Conservation (phyloP, 1,140 invertebrate species). For the Akabosia matsudoensis region DNA sequence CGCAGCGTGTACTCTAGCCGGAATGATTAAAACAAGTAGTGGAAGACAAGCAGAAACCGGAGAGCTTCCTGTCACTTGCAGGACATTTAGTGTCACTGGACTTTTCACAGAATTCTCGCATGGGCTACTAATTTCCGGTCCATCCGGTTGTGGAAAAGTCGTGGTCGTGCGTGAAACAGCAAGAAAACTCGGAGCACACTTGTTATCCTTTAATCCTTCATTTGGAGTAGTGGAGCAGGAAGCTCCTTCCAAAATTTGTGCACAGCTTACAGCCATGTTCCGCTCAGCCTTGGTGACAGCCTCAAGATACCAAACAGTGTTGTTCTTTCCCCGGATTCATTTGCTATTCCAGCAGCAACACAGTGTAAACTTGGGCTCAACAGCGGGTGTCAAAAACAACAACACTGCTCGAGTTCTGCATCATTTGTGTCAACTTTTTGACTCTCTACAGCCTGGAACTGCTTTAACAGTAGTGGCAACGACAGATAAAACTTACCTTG, state of each 20-base stretch:
- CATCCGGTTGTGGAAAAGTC: conserved; percentile 58
- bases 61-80: neutral
- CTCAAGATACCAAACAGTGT: conserved; percentile 35
- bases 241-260: neutral
- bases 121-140: conserved; percentile 55
- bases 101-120: conserved; percentile 36
- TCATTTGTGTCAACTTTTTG: conserved; percentile 20
- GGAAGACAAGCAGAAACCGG: neutral
- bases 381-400: conserved; percentile 47
- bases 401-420: neutral
- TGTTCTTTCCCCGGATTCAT: conserved; percentile 11
- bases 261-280: neutral
- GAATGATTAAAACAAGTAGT: conserved; percentile 6
- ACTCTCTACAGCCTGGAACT: neutral
- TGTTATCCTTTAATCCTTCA: conserved; percentile 31
- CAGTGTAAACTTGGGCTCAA: conserved; percentile 49
- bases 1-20: neutral
- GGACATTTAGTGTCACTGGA: neutral
- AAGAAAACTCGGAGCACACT: conserved; percentile 27
- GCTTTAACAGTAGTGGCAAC: conserved; percentile 8
- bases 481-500: conserved; percentile 15
- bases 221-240: conserved; percentile 19
- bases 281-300: conserved; percentile 26
- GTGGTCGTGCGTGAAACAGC: conserved; percentile 51
- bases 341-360: conserved; percentile 41